A percentile compares a stretch with the other conserved stretches of the same genome.
phyloP scores from a whole-genome alignment of 2,888 invertebrate species.

The Calameuta idolon region DNA sequence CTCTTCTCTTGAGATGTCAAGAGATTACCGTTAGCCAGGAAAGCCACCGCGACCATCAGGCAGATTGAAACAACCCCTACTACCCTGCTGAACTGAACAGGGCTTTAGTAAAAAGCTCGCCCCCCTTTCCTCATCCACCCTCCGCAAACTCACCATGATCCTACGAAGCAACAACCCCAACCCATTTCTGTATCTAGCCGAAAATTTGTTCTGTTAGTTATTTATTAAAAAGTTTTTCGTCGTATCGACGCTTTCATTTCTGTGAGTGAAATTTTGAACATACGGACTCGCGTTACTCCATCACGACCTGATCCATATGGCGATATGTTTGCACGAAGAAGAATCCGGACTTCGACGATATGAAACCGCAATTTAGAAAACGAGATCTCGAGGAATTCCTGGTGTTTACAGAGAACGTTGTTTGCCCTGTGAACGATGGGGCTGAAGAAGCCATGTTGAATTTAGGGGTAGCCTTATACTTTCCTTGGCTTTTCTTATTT shows the following conservation, averaged over 20 bases:
- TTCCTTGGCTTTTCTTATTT: not conserved
- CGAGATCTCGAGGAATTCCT: not conserved
- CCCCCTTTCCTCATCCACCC: not conserved
- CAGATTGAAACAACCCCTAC: slow-evolving; percentile 42
- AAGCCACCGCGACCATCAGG: slow-evolving; percentile 46
- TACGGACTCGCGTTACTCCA: not conserved
- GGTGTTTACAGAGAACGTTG: not conserved
- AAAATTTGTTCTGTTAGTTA: not conserved
- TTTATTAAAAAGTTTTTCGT: not conserved
- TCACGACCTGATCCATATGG: not conserved
- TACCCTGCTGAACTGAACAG: not conserved
- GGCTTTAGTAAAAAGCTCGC: not conserved
- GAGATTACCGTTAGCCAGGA: slow-evolving; percentile 47
- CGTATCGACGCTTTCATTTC: not conserved
- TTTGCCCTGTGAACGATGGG: not conserved
- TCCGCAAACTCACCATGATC: not conserved
- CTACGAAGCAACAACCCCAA: not conserved
- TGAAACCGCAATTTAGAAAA: not conserved
- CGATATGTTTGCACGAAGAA: not conserved
- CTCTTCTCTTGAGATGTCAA: slow-evolving; percentile 49
- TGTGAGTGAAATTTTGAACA: not conserved
- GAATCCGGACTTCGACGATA: not conserved
- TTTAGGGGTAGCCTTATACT: not conserved
- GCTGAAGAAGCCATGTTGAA: not conserved
- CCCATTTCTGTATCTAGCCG: not conserved